A percentile compares a stretch with the other conserved stretches of the same genome.
These are phyloP conservation scores for Calyptomena viridis DNA, from an alignment of 2,113 vertebrate genomes.

Conservation along the genomic window DNA sequence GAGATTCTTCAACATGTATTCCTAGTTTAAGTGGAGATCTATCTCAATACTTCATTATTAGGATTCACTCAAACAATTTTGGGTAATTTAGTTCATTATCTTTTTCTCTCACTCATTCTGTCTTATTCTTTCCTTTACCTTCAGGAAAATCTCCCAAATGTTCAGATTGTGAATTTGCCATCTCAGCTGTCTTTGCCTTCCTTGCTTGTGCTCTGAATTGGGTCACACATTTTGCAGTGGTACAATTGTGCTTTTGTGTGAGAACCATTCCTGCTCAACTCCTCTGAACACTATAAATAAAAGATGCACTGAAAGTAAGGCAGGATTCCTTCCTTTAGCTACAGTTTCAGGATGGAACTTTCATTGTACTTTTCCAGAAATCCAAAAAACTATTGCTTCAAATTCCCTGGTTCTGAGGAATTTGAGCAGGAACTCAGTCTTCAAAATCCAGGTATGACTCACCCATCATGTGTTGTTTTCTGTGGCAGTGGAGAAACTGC, in stretches of 20 bases:
- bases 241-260: not conserved
- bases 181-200: constrained; percentile 18
- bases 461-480: not conserved
- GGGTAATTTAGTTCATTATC: not conserved
- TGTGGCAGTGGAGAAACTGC: not conserved
- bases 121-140: not conserved
- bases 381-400: not conserved
- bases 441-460: not conserved
- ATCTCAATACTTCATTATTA: not conserved
- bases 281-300: not conserved
- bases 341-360: not conserved
- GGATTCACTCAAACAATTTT: not conserved
- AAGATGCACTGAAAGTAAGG: not conserved
- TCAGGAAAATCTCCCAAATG: not conserved
- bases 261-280: not conserved
- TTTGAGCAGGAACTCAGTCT: not conserved
- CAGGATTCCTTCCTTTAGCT: not conserved
- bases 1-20: not conserved
- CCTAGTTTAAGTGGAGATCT: not conserved
- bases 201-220: not conserved
- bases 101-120: not conserved
- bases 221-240: constrained; percentile 5
- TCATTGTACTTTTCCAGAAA: not conserved
- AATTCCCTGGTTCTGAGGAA: not conserved
- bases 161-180: not conserved